Conservation (phyloP, 2,113 vertebrate genomes). For the Acrocephalus arundinaceus region DNA sequence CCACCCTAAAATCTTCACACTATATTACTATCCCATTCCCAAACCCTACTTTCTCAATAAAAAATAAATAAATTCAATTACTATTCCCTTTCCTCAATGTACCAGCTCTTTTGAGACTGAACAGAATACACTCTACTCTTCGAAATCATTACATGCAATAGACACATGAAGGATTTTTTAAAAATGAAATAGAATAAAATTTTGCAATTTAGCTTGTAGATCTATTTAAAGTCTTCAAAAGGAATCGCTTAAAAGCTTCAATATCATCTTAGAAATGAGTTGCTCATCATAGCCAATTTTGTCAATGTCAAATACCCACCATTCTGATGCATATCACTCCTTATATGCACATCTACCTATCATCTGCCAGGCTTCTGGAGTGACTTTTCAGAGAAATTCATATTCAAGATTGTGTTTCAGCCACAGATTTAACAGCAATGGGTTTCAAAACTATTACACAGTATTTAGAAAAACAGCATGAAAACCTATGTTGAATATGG, state of each 20-base stretch:
- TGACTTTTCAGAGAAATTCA: not conserved
- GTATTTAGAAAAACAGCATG: slow-evolving; percentile 6
- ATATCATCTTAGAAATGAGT: not conserved
- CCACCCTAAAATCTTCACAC: slow-evolving; percentile 24
- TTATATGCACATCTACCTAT: not conserved
- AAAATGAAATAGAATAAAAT: not conserved
- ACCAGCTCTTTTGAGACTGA: not conserved
- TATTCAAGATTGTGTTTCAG: not conserved
- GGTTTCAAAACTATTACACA: not conserved
- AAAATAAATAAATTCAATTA: slow-evolving; percentile 35
- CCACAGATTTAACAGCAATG: not conserved
- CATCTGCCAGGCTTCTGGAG: not conserved
- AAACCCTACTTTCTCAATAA: slow-evolving; percentile 39
- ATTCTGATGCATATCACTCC: not conserved
- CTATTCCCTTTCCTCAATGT: slow-evolving; percentile 42
- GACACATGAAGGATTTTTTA: not conserved
- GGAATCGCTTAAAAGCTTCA: slow-evolving; percentile 7
- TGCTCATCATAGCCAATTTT: not conserved
- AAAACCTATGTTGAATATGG: not conserved
- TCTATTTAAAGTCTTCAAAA: slow-evolving; percentile 38
- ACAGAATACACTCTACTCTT: not conserved
- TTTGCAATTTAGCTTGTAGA: not conserved
- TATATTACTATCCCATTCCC: slow-evolving; percentile 6
- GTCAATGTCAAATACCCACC: not conserved
- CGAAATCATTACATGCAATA: slow-evolving; percentile 15